A percentile compares a stretch with the other conserved stretches of the same genome.
Evolutionary conservation across 2,888 invertebrate species (phyloP).

Genomic region (Chaetogeoica ovagalla): DNA sequence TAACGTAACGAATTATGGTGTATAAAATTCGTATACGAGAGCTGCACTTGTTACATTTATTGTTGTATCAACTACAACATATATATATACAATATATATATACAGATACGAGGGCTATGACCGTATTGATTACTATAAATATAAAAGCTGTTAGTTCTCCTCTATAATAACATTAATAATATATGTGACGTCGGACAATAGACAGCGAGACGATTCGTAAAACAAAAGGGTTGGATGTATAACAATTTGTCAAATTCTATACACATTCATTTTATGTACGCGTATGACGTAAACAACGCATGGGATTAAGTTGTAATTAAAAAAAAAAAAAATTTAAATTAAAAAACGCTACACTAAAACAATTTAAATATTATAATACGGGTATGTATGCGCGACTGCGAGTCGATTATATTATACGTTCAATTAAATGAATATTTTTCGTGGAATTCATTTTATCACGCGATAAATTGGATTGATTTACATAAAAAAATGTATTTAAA

Average conservation of each 20-base stretch:
- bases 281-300: background rate
- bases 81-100: too few relatives aligned
- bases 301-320: background rate
- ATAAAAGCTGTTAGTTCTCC: background rate
- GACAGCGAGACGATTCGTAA: background rate
- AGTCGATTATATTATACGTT: too few relatives aligned
- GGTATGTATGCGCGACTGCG: background rate
- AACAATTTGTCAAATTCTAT: background rate
- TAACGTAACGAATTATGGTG: too few relatives aligned
- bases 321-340: background rate
- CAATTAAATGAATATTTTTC: too few relatives aligned
- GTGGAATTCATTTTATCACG: too few relatives aligned
- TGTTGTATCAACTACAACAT: background rate
- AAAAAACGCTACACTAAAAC: too few relatives aligned
- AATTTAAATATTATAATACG: background rate
- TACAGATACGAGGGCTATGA: background rate
- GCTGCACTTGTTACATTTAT: background rate
- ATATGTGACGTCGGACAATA: background rate
- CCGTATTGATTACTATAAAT: background rate
- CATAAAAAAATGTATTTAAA: too few relatives aligned
- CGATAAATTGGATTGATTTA: too few relatives aligned
- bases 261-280: background rate
- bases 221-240: background rate
- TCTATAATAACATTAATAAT: too few relatives aligned
- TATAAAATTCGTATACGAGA: too few relatives aligned